Percentiles rank a stretch among this genome's conserved stretches.
Conservation (phyloP, 2,888 invertebrate species). For the Chelonus formosanus region DNA sequence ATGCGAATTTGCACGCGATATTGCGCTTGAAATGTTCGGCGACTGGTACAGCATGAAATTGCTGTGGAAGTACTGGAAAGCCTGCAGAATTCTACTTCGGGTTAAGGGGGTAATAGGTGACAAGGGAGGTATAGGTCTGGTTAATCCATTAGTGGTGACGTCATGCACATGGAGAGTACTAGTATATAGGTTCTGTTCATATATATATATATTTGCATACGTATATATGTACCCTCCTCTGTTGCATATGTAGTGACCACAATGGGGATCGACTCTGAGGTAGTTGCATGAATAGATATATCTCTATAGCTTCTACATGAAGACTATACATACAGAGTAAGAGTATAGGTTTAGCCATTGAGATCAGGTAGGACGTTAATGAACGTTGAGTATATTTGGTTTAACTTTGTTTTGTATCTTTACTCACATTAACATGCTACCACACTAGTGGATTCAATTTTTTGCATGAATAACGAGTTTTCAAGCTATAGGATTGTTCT, state of each 20-base stretch:
- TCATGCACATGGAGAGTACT: constrained; percentile 18
- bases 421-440: neutral
- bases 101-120: constrained; percentile 3
- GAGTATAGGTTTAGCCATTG: neutral
- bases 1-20: constrained; percentile 32
- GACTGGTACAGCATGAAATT: constrained; percentile 29
- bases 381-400: constrained; percentile 14
- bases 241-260: constrained; percentile 2
- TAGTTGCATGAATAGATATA: too few species aligned
- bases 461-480: neutral
- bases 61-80: constrained; percentile 11
- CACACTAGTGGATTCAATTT: neutral
- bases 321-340: neutral
- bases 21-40: constrained; percentile 11
- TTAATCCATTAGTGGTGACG: constrained; percentile 29
- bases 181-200: neutral
- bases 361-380: constrained; percentile 6
- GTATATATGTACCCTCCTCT: neutral
- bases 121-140: constrained; percentile 8
- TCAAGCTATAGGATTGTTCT: too few species aligned
- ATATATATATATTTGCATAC: constrained; percentile 6
- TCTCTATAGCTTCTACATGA: too few species aligned
- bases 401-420: neutral
- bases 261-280: constrained; percentile 10
- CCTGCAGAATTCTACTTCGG: neutral